Evolutionary conservation across 2,888 invertebrate species (phyloP).

Genomic region (Agrypnus murinus): DNA sequence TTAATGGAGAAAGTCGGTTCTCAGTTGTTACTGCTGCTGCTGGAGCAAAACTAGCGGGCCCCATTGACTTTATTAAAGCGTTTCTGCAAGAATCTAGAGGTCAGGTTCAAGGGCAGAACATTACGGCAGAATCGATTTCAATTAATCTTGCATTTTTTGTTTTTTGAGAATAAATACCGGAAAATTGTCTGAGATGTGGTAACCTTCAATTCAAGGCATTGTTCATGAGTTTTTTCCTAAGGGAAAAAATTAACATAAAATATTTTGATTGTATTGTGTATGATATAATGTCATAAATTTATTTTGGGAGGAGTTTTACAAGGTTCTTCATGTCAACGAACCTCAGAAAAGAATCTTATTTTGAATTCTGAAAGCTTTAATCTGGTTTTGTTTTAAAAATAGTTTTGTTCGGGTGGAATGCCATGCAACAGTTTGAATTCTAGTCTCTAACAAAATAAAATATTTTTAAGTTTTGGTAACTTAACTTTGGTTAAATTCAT

Average conservation of each 20-base stretch:
- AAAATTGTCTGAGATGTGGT: not conserved
- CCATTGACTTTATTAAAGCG: constrained; percentile 12
- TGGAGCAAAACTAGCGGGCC: constrained; percentile 23
- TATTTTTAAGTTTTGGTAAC: too few relatives aligned
- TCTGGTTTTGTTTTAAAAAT: constrained; percentile 1
- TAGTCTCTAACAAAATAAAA: too few relatives aligned
- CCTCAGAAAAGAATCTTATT: not conserved
- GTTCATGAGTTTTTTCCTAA: not conserved
- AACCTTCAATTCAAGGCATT: not conserved
- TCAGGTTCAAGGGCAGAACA: constrained; percentile 46
- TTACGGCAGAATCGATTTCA: constrained; percentile 1
- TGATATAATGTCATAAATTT: constrained; percentile 10
- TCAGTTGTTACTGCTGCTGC: too few relatives aligned
- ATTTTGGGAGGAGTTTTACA: not conserved
- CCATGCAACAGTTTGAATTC: too few relatives aligned
- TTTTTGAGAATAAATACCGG: not conserved
- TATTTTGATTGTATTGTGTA: not conserved
- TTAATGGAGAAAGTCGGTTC: constrained; percentile 42
- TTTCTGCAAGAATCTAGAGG: constrained; percentile 26
- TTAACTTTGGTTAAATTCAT: too few relatives aligned
- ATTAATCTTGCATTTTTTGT: not conserved
- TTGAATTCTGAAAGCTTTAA: not conserved
- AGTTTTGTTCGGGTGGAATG: not conserved
- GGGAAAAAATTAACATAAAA: not conserved
- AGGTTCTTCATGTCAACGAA: constrained; percentile 27